Base-by-base conservation (phyloP, 2,797 vertebrate species). In the Orestias chungarensis region DNA sequence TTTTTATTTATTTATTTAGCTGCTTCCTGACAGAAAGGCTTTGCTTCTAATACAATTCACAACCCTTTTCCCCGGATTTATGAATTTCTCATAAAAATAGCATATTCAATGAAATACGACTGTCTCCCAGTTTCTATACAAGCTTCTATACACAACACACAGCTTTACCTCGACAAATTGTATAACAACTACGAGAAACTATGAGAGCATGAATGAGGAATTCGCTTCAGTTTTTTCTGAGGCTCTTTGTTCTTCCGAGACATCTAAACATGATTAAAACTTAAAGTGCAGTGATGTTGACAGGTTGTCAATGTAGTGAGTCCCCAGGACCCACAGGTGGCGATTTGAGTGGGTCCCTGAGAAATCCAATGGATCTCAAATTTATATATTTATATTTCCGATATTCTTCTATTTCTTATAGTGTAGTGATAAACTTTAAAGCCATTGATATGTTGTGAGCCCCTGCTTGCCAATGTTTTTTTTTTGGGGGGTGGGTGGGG, bases 121-220 rank as follows among this genome's bases (percentile, higher is more conserved):
- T 65, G 0, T 31, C 64, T 1, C 44, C 14, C 29, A 15, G 55
- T 40, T 50, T n/a, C n/a, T n/a, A n/a, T n/a, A n/a, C n/a, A 46
- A 1, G 3, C 18, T 57, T 33, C 20, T 2, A 20, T 18, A 18
- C 12, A 55, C 44, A 38, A 68, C 23, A 17, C 23, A 68, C 29
- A 17, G 0, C 29, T 79, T 65, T 43, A 49, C 74, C 10, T 23
- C 66, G 6, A 52, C 6, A 35, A 33, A 59, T n/a, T n/a, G n/a
- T n/a, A n/a, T n/a, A n/a, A n/a, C 31, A 64, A 23, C 38, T 33
- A 74, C 43, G 71, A 66, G 73, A 69, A 80, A 74, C 17, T 20
- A 25, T 5, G 8, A 9, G 38, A 1, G n/a, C 35, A 64, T 17
- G 31, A 44, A 12, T 54, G n/a, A 61, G 49, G 64, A 80, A 80